phyloP scores from a whole-genome alignment of 2,113 vertebrate genomes.

The Brevimyrus niger region DNA sequence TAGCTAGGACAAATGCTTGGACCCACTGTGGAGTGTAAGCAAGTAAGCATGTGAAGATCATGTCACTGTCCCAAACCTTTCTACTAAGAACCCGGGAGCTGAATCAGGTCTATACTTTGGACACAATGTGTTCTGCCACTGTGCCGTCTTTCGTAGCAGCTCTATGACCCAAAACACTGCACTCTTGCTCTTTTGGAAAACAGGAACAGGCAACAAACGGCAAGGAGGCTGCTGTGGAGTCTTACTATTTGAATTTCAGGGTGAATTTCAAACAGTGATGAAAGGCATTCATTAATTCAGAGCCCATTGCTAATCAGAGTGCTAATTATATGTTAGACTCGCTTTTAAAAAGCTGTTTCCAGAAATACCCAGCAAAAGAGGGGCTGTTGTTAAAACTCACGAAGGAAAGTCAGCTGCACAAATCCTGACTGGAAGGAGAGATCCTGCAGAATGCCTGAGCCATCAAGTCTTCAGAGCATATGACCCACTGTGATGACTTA shows the following conservation, averaged over 20 bases:
- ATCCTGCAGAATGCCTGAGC: not conserved
- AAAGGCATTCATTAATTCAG: conserved; percentile 18
- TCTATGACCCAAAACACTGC: not conserved
- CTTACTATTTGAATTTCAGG: conserved; percentile 5
- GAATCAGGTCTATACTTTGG: not conserved
- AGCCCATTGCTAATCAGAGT: conserved; percentile 4
- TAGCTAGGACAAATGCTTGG: conserved; percentile 18
- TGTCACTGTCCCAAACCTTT: not conserved
- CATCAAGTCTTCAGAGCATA: not conserved
- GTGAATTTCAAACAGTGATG: not conserved
- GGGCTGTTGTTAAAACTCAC: not conserved
- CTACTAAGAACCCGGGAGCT: too few species aligned
- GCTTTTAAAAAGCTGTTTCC: conserved; percentile 10
- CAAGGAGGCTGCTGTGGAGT: not conserved
- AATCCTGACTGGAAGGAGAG: not conserved
- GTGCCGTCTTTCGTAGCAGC: not conserved
- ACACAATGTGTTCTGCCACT: not conserved
- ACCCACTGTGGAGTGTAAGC: conserved; percentile 1
- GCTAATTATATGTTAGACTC: conserved; percentile 9
- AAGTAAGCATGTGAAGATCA: not conserved
- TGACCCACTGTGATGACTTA: not conserved
- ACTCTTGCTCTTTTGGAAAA: not conserved
- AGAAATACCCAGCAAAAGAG: conserved; percentile 1
- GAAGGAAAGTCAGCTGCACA: not conserved
- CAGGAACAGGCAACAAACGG: not conserved